Evolutionary conservation across 2,888 invertebrate species (phyloP).

Genomic region (Disparrhopalites patrizii): DNA sequence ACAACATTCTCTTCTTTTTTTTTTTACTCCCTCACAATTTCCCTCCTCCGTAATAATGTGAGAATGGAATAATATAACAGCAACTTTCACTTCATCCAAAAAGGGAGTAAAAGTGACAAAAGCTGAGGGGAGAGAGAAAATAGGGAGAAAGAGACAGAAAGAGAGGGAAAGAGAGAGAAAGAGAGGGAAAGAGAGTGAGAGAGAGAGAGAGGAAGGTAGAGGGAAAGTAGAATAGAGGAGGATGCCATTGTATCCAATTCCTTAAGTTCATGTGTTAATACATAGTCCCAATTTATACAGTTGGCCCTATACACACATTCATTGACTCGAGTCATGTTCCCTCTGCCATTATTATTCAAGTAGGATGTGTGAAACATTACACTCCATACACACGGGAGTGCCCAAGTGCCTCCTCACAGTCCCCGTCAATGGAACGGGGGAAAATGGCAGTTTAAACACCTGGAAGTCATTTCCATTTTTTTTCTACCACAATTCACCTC

Average conservation of each 20-base stretch:
- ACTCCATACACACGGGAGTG: too few species aligned
- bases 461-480: too few species aligned
- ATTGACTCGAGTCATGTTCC: too few species aligned
- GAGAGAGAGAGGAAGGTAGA: background rate
- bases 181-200: background rate
- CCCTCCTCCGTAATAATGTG: slow-evolving; percentile 6
- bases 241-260: slow-evolving; percentile 8
- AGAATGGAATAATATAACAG: slow-evolving; percentile 10
- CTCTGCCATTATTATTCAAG: too few species aligned
- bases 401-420: too few species aligned
- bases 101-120: slow-evolving; percentile 8
- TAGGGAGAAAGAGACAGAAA: slow-evolving; percentile 1
- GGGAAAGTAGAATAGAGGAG: background rate
- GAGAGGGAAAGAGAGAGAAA: background rate
- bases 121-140: background rate
- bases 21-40: background rate
- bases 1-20: background rate
- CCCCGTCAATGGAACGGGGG: too few species aligned
- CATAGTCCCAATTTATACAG: background rate
- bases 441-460: too few species aligned
- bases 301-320: background rate
- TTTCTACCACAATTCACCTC: too few species aligned
- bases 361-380: too few species aligned
- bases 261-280: background rate
- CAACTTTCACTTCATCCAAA: slow-evolving; percentile 15